Evolutionary conservation across 2,888 invertebrate genomes (phyloP).

Genomic region (Lagria hirta): DNA sequence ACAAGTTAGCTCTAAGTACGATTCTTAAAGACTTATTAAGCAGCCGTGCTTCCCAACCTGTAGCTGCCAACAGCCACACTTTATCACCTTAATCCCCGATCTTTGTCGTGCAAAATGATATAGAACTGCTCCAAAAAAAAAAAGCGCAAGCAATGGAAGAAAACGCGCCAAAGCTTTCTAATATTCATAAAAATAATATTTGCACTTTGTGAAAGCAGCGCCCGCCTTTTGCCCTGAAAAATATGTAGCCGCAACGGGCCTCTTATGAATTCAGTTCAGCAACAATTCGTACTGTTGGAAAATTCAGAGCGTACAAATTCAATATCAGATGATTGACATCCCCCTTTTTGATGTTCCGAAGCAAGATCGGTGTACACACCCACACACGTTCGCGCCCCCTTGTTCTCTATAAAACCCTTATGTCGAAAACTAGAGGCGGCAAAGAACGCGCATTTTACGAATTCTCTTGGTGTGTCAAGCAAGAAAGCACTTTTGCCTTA

Average conservation of each 20-base stretch:
- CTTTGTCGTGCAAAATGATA: constrained; percentile 6
- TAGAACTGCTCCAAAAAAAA: constrained; percentile 9
- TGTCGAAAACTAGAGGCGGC: background rate
- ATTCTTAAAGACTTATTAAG: constrained; percentile 9
- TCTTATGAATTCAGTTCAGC: constrained; percentile 42
- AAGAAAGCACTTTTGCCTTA: no score
- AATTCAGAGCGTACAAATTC: constrained; percentile 44
- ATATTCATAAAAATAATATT: constrained; percentile 30
- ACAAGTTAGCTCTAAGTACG: background rate
- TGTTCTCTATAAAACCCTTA: constrained; percentile 19
- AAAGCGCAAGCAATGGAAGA: background rate
- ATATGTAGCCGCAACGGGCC: constrained; percentile 28
- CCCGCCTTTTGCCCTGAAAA: constrained; percentile 14
- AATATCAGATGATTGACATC: constrained; percentile 50
- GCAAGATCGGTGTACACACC: constrained; percentile 30
- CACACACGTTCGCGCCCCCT: constrained; percentile 2
- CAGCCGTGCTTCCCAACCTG: constrained; percentile 6
- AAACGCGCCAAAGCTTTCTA: constrained; percentile 1
- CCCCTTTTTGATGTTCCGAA: constrained; percentile 46
- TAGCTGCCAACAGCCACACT: constrained; percentile 5
- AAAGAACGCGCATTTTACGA: no score
- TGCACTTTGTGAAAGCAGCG: constrained; percentile 19
- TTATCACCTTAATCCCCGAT: constrained; percentile 14
- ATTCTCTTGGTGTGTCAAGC: constrained; percentile 18
- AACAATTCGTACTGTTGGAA: constrained; percentile 39